phyloP scores from a whole-genome alignment of 2,888 invertebrate species.

The Endomychus coccineus region DNA sequence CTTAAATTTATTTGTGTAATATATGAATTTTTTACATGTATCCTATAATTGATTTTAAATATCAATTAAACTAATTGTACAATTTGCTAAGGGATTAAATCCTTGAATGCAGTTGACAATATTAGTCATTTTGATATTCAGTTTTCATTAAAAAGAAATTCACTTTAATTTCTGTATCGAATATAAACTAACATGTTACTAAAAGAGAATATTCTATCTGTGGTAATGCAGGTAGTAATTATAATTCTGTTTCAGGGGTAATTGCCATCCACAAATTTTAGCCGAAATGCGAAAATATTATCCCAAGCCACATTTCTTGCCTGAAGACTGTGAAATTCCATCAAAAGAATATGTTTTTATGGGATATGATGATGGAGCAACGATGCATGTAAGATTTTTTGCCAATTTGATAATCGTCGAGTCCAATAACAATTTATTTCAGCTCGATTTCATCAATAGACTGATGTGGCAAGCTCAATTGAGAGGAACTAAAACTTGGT shows the following conservation, averaged over 20 bases:
- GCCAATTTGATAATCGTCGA: too few species aligned
- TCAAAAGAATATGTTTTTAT: constrained; percentile 86
- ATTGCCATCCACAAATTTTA: constrained; percentile 77
- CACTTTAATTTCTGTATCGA: too few species aligned
- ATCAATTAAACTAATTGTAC: too few species aligned
- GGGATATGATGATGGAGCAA: constrained; percentile 84
- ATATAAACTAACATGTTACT: too few species aligned
- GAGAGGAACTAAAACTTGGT: constrained; percentile 79
- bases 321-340: constrained; percentile 81
- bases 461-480: constrained; percentile 94
- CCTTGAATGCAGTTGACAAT: constrained; percentile 6
- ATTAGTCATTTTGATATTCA: neutral
- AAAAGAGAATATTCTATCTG: too few species aligned
- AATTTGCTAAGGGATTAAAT: too few species aligned
- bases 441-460: constrained; percentile 86
- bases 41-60: too few species aligned
- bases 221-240: too few species aligned
- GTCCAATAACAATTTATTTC: constrained; percentile 18
- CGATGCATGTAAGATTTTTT: constrained; percentile 69
- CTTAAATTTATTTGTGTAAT: constrained; percentile 3
- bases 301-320: constrained; percentile 75
- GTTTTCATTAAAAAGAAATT: too few species aligned
- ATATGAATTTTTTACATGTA: neutral
- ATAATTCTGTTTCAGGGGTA: too few species aligned
- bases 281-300: constrained; percentile 68